Percentiles rank a stretch among this genome's conserved stretches.
Conservation (phyloP, 2,888 invertebrate species). For the Cybosia mesomella region DNA sequence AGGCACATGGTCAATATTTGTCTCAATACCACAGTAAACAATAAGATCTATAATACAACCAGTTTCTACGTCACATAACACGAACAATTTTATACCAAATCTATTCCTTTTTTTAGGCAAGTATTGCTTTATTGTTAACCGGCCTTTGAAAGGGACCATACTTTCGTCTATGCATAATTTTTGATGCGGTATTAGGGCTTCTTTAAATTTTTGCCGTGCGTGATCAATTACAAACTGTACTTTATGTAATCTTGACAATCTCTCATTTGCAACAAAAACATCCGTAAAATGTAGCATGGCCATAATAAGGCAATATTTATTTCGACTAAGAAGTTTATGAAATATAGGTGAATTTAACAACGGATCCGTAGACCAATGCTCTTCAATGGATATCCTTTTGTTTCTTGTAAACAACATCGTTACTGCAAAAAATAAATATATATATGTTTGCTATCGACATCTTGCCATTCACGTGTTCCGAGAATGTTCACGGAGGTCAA, state of each 20-base stretch:
- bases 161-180: background rate
- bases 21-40: background rate
- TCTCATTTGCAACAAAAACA: no score
- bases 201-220: no score
- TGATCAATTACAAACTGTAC: no score
- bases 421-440: no score
- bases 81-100: slow-evolving; percentile 1
- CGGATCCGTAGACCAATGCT: slow-evolving; percentile 2
- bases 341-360: no score
- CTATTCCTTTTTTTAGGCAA: background rate
- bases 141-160: background rate
- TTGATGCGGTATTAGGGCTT: background rate
- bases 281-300: background rate
- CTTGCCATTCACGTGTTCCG: no score
- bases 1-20: background rate
- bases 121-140: background rate
- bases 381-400: background rate
- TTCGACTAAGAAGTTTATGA: no score
- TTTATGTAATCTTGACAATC: no score
- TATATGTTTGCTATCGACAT: no score
- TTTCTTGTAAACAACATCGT: background rate
- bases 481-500: no score
- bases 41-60: background rate
- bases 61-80: background rate
- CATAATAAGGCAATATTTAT: no score